These are phyloP conservation scores for Cephonodes hylas DNA, from an alignment of 2,888 invertebrate species.

Conservation along the genomic window DNA sequence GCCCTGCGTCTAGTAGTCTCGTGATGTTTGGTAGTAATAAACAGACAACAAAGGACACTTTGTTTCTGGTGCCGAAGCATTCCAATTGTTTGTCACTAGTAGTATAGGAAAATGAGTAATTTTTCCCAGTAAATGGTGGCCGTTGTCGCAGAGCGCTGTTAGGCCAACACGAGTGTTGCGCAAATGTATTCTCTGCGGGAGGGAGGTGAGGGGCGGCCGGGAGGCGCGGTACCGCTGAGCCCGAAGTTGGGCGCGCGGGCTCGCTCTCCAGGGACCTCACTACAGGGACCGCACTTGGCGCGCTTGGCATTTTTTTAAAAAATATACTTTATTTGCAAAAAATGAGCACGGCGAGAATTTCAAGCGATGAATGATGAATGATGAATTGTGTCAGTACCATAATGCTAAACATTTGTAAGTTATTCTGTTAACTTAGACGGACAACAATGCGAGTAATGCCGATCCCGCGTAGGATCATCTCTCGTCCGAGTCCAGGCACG, in stretches of 20 bases:
- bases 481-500: slow-evolving; percentile 54
- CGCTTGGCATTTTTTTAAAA: slow-evolving; percentile 24
- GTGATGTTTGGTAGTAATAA: slow-evolving; percentile 27
- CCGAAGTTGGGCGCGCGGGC: slow-evolving; percentile 80
- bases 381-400: slow-evolving; percentile 5
- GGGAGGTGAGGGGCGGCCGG: slow-evolving; percentile 45
- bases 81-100: slow-evolving; percentile 3
- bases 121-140: slow-evolving; percentile 66
- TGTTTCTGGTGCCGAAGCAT: slow-evolving; percentile 34
- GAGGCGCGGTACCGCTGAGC: slow-evolving; percentile 65
- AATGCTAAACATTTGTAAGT: slow-evolving; percentile 53
- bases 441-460: slow-evolving; percentile 66
- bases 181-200: slow-evolving; percentile 79
- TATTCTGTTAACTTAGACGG: slow-evolving; percentile 61
- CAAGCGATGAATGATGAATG: background rate
- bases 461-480: slow-evolving; percentile 50
- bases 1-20: slow-evolving; percentile 31
- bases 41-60: slow-evolving; percentile 37
- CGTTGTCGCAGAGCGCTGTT: slow-evolving; percentile 75
- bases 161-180: slow-evolving; percentile 77
- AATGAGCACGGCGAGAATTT: background rate
- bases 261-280: slow-evolving; percentile 65
- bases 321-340: slow-evolving; percentile 19
- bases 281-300: slow-evolving; percentile 65
- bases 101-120: slow-evolving; percentile 62